Evolutionary conservation across 1,140 invertebrate species (phyloP), one percentile per base, ranked within the genome.

Genomic region (Nylanderia fulva): DNA sequence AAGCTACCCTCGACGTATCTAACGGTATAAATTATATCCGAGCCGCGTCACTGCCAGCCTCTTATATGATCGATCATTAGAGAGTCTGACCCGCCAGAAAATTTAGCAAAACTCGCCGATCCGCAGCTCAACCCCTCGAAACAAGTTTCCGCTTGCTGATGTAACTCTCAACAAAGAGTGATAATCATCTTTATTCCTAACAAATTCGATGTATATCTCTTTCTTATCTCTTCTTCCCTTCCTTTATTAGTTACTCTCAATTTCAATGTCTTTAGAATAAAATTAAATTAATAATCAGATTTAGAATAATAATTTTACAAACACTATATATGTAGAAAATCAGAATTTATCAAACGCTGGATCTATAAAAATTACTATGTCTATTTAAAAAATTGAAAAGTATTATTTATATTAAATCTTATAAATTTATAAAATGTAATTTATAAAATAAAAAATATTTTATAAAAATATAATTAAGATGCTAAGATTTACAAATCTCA

Each of bases 61-160:
- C 91, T 91, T 91, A 90, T 94, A 94, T 93, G 94, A 95, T 95
- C 93, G 94, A 95, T 95, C 94, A 94, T 94, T 95, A 95, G 92
- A 93, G 92, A 93, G 88, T 75, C 90, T 91, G 92, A 93, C 92
- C 92, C 94, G 93, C 91, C 93, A 92, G 93, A 94, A 94, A 95
- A 94, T 93, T 94, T 92, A 91, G 76, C 88, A 90, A 93, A 93
- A 93, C 92, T 69, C 24, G 33, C 48, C 54, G 68, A 85, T 87
- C 83, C 52, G 33, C 58, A 48, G 72, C 66, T 54, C 64, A 66
- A 58, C 52, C 80, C 60, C 48, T 64, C 69, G 60, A 84, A 61
- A 76, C 36, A 39, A 72, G 39, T 54, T 66, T 33, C n/a, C 83
- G 48, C 63, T 24, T 7, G 54, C 71, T n/a, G n/a, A n/a, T 66